These are phyloP conservation scores for Lota lota DNA, from an alignment of 2,113 vertebrate species.

Conservation along the genomic window DNA sequence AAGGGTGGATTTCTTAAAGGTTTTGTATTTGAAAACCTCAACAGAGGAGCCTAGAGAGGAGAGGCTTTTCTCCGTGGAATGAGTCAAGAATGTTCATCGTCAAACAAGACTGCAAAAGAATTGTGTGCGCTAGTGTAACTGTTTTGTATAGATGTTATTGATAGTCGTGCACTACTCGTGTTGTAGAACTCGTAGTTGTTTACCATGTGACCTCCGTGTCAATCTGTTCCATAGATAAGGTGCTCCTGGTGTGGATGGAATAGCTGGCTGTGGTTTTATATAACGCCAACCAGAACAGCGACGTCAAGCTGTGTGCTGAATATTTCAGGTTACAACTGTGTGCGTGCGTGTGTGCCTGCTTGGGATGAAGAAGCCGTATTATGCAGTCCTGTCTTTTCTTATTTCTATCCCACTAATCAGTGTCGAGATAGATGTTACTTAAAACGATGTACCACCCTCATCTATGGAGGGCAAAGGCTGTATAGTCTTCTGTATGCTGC, in stretches of 20 bases:
- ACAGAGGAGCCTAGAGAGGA: too few species aligned
- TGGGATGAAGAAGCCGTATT: constrained; percentile 10
- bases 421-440: constrained; percentile 39
- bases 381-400: constrained; percentile 39
- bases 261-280: neutral
- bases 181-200: neutral
- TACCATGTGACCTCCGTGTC: neutral
- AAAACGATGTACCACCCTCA: constrained; percentile 29
- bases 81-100: neutral
- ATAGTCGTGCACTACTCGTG: too few species aligned
- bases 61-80: neutral
- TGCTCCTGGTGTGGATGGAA: too few species aligned
- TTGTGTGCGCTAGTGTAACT: neutral
- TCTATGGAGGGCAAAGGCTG: constrained; percentile 3
- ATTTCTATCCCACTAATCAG: constrained; percentile 36
- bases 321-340: constrained; percentile 46
- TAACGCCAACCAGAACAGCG: constrained; percentile 30
- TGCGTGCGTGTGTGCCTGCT: neutral
- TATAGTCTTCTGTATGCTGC: neutral
- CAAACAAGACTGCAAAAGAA: neutral
- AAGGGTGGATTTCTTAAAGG: too few species aligned
- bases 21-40: too few species aligned
- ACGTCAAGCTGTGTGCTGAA: constrained; percentile 38
- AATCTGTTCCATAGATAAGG: too few species aligned
- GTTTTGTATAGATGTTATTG: neutral